Evolutionary conservation across 2,888 invertebrate genomes (phyloP).

Genomic region (Toxonevra muliebris): DNA sequence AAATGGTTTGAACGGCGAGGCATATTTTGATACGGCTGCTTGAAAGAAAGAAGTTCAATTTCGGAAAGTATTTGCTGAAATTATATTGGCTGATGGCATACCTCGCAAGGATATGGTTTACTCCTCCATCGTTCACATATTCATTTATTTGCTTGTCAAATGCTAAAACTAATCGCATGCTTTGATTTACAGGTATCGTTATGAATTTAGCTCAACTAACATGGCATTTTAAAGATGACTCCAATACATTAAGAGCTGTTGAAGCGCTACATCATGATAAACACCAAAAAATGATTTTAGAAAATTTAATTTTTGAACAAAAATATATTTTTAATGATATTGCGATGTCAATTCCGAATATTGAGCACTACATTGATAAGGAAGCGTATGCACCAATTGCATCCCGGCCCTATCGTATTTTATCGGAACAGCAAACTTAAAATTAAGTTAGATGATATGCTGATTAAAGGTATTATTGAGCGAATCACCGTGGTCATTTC

Average conservation of each 20-base stretch:
- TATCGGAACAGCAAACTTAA: constrained; percentile 39
- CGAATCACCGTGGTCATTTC: constrained; percentile 38
- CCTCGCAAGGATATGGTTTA: constrained; percentile 21
- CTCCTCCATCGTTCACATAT: constrained; percentile 24
- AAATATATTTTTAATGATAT: constrained; percentile 14
- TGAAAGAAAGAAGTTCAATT: constrained; percentile 28
- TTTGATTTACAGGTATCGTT: constrained; percentile 31
- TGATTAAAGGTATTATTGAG: constrained; percentile 32
- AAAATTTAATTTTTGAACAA: neutral
- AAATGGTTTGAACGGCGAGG: constrained; percentile 31
- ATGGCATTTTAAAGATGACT: too few species aligned
- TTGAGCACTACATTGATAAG: constrained; percentile 47
- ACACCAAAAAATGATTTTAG: neutral
- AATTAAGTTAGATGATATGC: constrained; percentile 18
- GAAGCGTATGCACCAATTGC: constrained; percentile 45
- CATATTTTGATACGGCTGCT: constrained; percentile 37
- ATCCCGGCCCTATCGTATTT: constrained; percentile 52
- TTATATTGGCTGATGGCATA: constrained; percentile 34
- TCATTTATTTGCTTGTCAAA: constrained; percentile 36
- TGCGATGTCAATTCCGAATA: constrained; percentile 2
- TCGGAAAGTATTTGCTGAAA: constrained; percentile 31
- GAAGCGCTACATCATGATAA: neutral
- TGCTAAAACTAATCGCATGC: constrained; percentile 22
- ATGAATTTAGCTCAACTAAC: constrained; percentile 27
- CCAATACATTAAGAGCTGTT: neutral